Conservation (phyloP, 2,888 invertebrate genomes). For the Caenorhabditis sp. region DNA sequence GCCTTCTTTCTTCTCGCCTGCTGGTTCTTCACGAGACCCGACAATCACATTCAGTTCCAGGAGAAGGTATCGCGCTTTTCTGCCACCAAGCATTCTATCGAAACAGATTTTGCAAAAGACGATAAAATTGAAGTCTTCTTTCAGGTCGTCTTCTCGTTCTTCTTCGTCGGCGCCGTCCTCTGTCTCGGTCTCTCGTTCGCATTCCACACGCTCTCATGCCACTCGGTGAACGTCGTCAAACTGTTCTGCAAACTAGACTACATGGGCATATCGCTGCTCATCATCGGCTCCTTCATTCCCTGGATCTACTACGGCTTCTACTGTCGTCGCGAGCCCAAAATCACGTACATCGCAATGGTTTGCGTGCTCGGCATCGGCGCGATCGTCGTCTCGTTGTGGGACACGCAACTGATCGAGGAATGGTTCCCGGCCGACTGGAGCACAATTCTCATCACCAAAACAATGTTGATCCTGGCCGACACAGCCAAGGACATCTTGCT, state of each 20-base stretch:
- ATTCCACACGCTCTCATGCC: conserved; percentile 98
- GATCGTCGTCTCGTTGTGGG: conserved; percentile 96
- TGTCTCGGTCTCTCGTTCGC: conserved; percentile 96
- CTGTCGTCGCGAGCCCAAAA: conserved; percentile 82
- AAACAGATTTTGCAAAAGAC: too few relatives aligned
- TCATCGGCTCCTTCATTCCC: conserved; percentile 99
- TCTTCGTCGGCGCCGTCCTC: conserved; percentile 95
- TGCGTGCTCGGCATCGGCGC: conserved; percentile 64
- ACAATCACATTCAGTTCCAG: conserved; percentile 87
- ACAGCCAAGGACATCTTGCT: too few relatives aligned
- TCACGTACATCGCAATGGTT: conserved; percentile 84
- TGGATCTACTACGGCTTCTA: conserved; percentile 99
- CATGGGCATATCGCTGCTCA: conserved; percentile 96
- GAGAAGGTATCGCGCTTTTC: conserved; percentile 87
- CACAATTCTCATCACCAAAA: too few relatives aligned
- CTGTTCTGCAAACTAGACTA: conserved; percentile 98
- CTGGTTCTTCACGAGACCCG: conserved; percentile 90
- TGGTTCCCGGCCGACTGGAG: too few relatives aligned
- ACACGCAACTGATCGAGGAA: too few relatives aligned
- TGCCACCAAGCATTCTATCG: too few relatives aligned
- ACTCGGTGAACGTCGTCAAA: conserved; percentile 95
- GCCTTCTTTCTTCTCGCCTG: conserved; percentile 83
- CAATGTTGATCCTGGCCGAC: too few relatives aligned
- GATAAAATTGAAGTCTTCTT: conserved; percentile 79
- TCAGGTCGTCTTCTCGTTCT: conserved; percentile 87